These are phyloP conservation scores for Sinocyclocheilus anshuiensis DNA, from an alignment of 2,113 vertebrate species.

Conservation along the genomic window DNA sequence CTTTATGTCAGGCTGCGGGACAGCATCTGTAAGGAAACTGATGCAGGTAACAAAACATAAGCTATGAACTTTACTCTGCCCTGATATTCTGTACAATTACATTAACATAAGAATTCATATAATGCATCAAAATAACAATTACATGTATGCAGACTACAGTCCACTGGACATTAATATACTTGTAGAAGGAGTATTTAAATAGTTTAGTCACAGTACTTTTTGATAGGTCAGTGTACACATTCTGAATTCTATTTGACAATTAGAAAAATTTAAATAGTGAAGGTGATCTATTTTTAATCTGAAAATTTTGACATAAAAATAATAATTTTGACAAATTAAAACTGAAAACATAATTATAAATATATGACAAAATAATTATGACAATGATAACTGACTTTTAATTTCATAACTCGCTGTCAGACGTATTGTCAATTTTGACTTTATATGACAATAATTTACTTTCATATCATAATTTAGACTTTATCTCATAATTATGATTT, in stretches of 20 bases:
- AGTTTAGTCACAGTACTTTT: neutral
- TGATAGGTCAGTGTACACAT: neutral
- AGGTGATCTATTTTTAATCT: neutral
- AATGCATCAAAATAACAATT: neutral
- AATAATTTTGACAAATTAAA: too few relatives aligned
- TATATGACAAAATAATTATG: too few relatives aligned
- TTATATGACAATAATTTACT: too few relatives aligned
- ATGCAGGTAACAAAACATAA: slow-evolving; percentile 82
- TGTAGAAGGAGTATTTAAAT: neutral
- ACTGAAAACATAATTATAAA: too few relatives aligned
- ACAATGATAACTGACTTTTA: too few relatives aligned
- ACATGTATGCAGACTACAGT: neutral
- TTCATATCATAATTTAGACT: too few relatives aligned
- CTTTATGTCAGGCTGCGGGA: slow-evolving; percentile 75
- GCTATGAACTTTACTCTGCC: neutral
- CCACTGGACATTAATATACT: neutral
- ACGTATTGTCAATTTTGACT: too few relatives aligned
- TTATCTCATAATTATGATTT: too few relatives aligned
- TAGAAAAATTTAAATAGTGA: neutral
- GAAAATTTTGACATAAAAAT: neutral
- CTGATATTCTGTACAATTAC: neutral
- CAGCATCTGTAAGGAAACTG: slow-evolving; percentile 79
- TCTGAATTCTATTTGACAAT: neutral
- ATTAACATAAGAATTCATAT: neutral
- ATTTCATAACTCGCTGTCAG: too few relatives aligned